Evolutionary conservation across 2,888 invertebrate species (phyloP).

Genomic region (Trichogramma dendrolimi): DNA sequence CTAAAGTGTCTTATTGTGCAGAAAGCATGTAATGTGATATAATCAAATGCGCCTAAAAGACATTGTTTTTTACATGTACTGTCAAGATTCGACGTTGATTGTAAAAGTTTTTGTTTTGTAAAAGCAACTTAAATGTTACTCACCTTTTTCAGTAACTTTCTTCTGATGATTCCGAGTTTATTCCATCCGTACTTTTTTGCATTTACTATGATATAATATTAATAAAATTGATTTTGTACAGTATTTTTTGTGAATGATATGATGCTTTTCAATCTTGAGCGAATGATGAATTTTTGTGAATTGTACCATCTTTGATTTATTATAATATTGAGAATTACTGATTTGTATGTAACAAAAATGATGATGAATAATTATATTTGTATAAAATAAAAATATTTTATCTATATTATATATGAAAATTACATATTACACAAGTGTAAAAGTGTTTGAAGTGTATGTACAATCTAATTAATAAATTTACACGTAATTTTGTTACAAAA

Average conservation of each 20-base stretch:
- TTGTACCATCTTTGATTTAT: too few relatives aligned
- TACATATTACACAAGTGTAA: constrained; percentile 15
- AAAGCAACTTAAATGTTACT: background rate
- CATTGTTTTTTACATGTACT: background rate
- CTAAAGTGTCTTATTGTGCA: constrained; percentile 29
- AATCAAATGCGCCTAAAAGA: too few relatives aligned
- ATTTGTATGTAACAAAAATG: constrained; percentile 18
- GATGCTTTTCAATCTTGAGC: constrained; percentile 13
- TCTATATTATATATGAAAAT: constrained; percentile 21
- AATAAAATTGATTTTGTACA: background rate
- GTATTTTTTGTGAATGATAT: background rate
- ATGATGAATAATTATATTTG: constrained; percentile 6
- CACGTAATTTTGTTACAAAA: constrained; percentile 26
- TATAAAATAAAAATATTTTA: constrained; percentile 6
- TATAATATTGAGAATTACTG: constrained; percentile 14
- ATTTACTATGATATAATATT: background rate
- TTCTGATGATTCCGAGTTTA: background rate
- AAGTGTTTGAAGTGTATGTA: constrained; percentile 18
- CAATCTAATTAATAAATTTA: constrained; percentile 27
- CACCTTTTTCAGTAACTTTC: too few relatives aligned
- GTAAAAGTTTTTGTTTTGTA: constrained; percentile 21
- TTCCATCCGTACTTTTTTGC: background rate
- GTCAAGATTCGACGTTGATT: constrained; percentile 24
- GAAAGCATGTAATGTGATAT: constrained; percentile 16
- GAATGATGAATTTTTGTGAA: constrained; percentile 4